These are phyloP conservation scores for Gymnothorax reevesii DNA, from an alignment of 2,797 vertebrate species.

Conservation along the genomic window DNA sequence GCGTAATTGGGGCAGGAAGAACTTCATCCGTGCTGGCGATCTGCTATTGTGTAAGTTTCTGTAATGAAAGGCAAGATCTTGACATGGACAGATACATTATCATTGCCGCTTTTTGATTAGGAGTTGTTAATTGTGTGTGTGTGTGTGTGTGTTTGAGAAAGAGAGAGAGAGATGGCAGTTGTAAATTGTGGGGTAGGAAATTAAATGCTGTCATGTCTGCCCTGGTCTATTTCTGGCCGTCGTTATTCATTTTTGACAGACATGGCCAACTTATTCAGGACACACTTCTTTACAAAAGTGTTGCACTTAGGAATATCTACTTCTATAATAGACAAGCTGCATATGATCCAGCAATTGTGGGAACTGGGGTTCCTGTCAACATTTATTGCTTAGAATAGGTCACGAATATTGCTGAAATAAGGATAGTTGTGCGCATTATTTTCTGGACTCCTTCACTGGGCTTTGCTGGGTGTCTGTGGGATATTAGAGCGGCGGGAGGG, in stretches of 20 bases:
- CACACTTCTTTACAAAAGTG: not conserved
- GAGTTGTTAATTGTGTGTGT: slow-evolving; percentile 22
- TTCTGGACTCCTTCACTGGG: not conserved
- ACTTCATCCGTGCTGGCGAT: not conserved
- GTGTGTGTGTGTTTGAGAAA: too few relatives aligned
- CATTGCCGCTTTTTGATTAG: not conserved
- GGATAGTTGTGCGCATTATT: not conserved
- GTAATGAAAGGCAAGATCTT: not conserved
- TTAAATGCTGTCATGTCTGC: not conserved
- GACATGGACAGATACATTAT: not conserved
- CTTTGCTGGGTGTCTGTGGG: not conserved
- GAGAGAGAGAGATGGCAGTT: not conserved
- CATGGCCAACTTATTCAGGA: slow-evolving; percentile 24
- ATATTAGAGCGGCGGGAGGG: not conserved
- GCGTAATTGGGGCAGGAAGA: not conserved
- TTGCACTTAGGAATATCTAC: not conserved
- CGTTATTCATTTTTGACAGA: slow-evolving; percentile 24
- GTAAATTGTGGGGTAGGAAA: slow-evolving; percentile 12
- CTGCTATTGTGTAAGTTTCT: not conserved
- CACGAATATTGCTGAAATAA: not conserved
- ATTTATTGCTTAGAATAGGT: not conserved
- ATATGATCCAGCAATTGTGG: not conserved
- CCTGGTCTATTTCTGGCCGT: slow-evolving; percentile 21
- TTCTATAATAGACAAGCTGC: not conserved
- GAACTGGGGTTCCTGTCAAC: not conserved